Evolutionary conservation across 2,797 vertebrate genomes (phyloP), one percentile per base, ranked within the genome.

Genomic region (Cyprinella venusta): DNA sequence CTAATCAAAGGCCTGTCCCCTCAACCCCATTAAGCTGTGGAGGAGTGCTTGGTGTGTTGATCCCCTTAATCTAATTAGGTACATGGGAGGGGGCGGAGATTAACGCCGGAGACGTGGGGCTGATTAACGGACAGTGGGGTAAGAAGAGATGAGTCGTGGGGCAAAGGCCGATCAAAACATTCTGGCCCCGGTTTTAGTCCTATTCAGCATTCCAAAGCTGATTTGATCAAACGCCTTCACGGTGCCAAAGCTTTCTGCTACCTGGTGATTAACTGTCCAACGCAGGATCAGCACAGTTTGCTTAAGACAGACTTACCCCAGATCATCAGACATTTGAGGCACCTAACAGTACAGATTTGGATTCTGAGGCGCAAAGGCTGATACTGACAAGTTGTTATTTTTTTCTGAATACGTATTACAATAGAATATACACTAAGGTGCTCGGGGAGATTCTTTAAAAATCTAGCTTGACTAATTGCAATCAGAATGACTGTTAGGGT

Each of bases 21-120:
- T 68, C 76, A 63, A 33, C 38, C 42, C 64, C 42, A 36, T 74
- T 71, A 76, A 79, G 15, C 63, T 70, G 71, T 76, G 72, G 83
- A 86, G 88, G 65, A 81, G 70, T 85, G 89, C 90, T 90, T 87
- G 88, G 87, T 91, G 75, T 83, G 82, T 92, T 92, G 86, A 93
- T 94, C 92, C 92, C 89, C 92, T 92, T 94, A 94, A 93, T 94
- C 92, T 93, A 94, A 93, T 94, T 91, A 90, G 90, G 91, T 93
- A 89, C 85, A 89, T 75, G 52, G 74, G 89, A 89, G 82, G 90
- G 89, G 92, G 91, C 89, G 61, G 93, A 93, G 82, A 83, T 83
- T 93, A 94, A 94, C 86, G 81, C 86, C 87, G 82, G 89, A 91
- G 90, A 92, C 87, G 89, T 90, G 89, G 85, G 90, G 86, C 88